A percentile compares a stretch with the other conserved stretches of the same genome.
Evolutionary conservation across 2,888 invertebrate species (phyloP).

Genomic region (Thecophora atra): DNA sequence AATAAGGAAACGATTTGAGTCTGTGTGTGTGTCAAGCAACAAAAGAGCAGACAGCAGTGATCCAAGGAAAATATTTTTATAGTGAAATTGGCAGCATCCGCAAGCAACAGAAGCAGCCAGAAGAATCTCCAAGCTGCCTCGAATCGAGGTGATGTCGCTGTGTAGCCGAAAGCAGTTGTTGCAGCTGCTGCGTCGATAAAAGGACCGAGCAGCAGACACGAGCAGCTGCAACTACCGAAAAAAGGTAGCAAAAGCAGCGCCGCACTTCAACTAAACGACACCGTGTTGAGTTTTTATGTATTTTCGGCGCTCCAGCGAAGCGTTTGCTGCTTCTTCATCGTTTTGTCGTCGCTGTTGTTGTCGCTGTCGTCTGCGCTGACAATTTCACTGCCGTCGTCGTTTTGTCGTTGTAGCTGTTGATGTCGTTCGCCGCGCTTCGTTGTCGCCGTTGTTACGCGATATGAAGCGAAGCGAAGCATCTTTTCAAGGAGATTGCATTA

Average conservation of each 20-base stretch:
- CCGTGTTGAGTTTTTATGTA: conserved; percentile 13
- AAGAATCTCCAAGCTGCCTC: background rate
- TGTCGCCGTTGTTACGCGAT: conserved; percentile 4
- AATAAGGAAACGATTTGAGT: too few species aligned
- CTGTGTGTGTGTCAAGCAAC: too few species aligned
- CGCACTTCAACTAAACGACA: conserved; percentile 58
- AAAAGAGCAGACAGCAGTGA: background rate
- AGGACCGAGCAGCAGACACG: background rate
- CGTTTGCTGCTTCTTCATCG: background rate
- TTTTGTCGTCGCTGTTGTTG: conserved; percentile 14
- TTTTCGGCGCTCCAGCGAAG: background rate
- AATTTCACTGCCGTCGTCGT: background rate
- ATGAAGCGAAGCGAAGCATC: conserved; percentile 35
- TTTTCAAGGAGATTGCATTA: conserved; percentile 34
- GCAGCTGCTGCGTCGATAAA: conserved; percentile 21
- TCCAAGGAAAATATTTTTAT: conserved; percentile 27
- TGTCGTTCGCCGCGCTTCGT: background rate
- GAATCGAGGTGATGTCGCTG: conserved; percentile 10
- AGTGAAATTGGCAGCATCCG: conserved; percentile 31
- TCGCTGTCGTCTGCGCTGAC: conserved; percentile 13
- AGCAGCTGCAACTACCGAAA: background rate
- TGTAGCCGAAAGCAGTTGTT: too few species aligned
- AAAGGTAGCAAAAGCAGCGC: conserved; percentile 47
- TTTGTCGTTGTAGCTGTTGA: conserved; percentile 2
- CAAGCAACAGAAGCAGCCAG: conserved; percentile 8